Base-by-base conservation (phyloP, 2,888 invertebrate species). In the Ormyrus nitidulus region DNA sequence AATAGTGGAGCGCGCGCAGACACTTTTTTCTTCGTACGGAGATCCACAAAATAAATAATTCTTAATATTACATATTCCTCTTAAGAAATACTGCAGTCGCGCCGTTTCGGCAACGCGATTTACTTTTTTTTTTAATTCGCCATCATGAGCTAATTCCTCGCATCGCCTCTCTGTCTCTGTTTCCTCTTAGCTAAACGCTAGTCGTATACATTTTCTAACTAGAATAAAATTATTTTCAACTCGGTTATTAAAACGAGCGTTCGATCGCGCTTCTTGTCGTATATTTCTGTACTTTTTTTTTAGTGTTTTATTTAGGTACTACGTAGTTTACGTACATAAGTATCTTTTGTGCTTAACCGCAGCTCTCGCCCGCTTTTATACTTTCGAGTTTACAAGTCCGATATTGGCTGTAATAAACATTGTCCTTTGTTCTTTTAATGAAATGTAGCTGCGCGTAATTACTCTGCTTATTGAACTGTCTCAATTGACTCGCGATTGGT, bases 161-260 rank as follows among this genome's bases (percentile, higher is more conserved):
- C 58, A 61, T 83, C 82, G 80, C 83, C 80, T 83, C 80, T 83
- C 73, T 82, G 76, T 80, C 66, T 53, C 71, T 83, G 79, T 82
- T 77, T 70, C 85, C 85, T 86, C 89, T 90, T 89, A 90, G 86
- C 87, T 90, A 90, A 86, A 86, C 85, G 86, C 88, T 90, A 90
- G 85, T 90, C 90, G 90, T 90, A 90, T 90, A 90, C 90, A 90
- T 89, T 90, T 87, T 88, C 89, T 90, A 90, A 90, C 90, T 90
- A 90, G 90, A 90, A 89, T 90, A 89, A 88, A 86, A 85, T 88
- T 88, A 88, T 86, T 87, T 34, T 76, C 62, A 66, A 62, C 62
- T 81, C 81, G 75, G 34, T 53, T 68, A 66, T 13, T 53, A 11
- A 71, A 79, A 74, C 69, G 75, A 77, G 70, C 66, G 79, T 81